Conservation (phyloP, 2,888 invertebrate genomes). For the Cloeon dipterum region DNA sequence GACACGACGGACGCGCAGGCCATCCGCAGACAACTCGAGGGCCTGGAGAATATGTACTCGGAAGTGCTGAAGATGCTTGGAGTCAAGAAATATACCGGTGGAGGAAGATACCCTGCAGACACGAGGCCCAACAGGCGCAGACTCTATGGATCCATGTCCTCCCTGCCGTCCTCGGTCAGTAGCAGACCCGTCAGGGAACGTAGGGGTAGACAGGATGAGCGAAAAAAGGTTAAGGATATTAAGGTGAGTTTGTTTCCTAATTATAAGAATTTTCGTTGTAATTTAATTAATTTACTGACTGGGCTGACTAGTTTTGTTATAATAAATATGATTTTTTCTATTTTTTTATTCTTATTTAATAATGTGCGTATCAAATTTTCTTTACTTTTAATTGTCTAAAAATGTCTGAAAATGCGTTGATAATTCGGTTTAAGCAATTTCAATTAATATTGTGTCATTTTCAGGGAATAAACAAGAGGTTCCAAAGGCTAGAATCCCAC, state of each 20-base stretch:
- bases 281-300: background rate
- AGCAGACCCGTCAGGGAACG: conserved; percentile 53
- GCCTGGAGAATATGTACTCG: conserved; percentile 68
- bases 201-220: conserved; percentile 37
- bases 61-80: conserved; percentile 41
- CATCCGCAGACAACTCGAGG: conserved; percentile 56
- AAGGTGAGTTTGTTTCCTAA: too few relatives aligned
- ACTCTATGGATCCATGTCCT: conserved; percentile 61
- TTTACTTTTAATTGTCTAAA: too few relatives aligned
- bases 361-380: too few relatives aligned
- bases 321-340: too few relatives aligned
- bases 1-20: conserved; percentile 43
- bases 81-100: conserved; percentile 25
- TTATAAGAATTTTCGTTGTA: too few relatives aligned
- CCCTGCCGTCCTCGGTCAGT: conserved; percentile 59
- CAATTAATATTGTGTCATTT: too few relatives aligned
- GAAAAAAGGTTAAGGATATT: conserved; percentile 47
- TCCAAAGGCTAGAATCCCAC: conserved; percentile 72
- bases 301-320: too few relatives aligned
- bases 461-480: conserved; percentile 63
- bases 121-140: conserved; percentile 25
- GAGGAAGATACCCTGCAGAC: conserved; percentile 27
- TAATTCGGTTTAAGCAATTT: too few relatives aligned
- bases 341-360: too few relatives aligned
- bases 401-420: too few relatives aligned